Evolutionary conservation across 2,113 vertebrate species (phyloP).

Genomic region (Brachypodius melanocephalos): DNA sequence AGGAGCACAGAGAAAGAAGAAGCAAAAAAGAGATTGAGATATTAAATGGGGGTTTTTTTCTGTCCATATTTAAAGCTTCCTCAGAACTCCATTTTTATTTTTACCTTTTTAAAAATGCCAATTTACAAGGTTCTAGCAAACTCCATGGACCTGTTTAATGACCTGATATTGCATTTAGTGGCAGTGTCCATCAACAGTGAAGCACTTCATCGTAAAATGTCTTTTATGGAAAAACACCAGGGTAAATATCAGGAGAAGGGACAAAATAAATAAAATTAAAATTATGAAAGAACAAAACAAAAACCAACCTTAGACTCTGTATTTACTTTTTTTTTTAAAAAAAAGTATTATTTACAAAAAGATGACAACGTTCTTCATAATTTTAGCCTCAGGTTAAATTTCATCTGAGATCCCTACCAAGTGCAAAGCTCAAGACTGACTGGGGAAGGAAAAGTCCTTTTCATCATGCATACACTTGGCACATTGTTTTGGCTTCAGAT

Average conservation of each 20-base stretch:
- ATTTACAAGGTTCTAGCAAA: not conserved
- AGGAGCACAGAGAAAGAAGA: not conserved
- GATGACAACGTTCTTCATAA: accelerated
- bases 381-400: not conserved
- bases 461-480: accelerated
- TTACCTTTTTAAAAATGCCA: not conserved
- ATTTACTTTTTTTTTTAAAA: not conserved
- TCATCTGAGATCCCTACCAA: not conserved
- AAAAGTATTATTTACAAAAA: not conserved
- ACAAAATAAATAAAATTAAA: not conserved
- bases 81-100: not conserved
- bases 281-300: not conserved
- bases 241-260: not conserved
- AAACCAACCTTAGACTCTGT: not conserved
- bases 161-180: not conserved
- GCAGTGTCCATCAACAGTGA: not conserved
- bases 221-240: not conserved
- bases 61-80: not conserved
- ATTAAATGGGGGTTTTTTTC: not conserved
- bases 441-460: not conserved
- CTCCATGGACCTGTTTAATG: not conserved
- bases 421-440: not conserved
- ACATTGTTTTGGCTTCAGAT: not conserved
- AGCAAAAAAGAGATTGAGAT: not conserved
- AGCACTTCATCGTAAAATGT: not conserved